These are phyloP conservation scores for Scaptodrosophila lebanonensis DNA, from an alignment of 1,140 invertebrate species.

Conservation along the genomic window DNA sequence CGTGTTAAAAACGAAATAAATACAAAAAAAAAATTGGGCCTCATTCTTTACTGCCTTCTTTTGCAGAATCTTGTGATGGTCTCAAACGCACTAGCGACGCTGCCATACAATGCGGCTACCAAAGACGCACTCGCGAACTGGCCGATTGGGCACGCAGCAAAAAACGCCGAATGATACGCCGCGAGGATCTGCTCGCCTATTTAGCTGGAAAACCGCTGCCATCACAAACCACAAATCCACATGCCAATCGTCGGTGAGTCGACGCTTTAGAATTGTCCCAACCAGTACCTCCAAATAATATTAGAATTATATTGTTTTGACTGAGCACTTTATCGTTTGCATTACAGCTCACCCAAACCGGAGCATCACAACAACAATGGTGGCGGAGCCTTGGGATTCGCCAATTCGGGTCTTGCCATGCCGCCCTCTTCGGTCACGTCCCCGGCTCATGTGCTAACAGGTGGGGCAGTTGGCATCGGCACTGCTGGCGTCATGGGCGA, in stretches of 20 bases:
- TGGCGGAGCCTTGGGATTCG: slow-evolving; percentile 25
- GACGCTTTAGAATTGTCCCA: slow-evolving; percentile 11
- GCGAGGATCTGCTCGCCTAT: slow-evolving; percentile 89
- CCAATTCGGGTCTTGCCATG: slow-evolving; percentile 42
- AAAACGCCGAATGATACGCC: slow-evolving; percentile 83
- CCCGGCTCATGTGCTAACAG: not conserved
- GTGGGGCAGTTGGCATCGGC: slow-evolving; percentile 3
- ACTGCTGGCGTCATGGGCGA: slow-evolving; percentile 49
- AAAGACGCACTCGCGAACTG: slow-evolving; percentile 86
- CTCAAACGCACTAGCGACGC: slow-evolving; percentile 84
- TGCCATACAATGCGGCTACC: slow-evolving; percentile 84
- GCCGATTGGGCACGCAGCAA: slow-evolving; percentile 87
- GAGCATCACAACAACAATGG: slow-evolving; percentile 45
- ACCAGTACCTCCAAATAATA: slow-evolving; percentile 24
- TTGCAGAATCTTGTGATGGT: slow-evolving; percentile 85
- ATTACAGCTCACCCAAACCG: slow-evolving; percentile 60
- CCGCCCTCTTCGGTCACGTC: not conserved
- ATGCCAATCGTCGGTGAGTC: slow-evolving; percentile 78
- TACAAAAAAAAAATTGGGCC: not conserved
- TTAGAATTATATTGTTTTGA: not conserved
- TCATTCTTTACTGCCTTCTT: not conserved
- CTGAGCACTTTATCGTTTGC: slow-evolving; percentile 1
- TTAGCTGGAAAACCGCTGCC: slow-evolving; percentile 85
- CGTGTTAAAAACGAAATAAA: not conserved
- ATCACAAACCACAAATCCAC: slow-evolving; percentile 79